These are phyloP conservation scores for Pipistrellus pygmaeus DNA, from an alignment of 2,797 vertebrate genomes.

Conservation along the genomic window DNA sequence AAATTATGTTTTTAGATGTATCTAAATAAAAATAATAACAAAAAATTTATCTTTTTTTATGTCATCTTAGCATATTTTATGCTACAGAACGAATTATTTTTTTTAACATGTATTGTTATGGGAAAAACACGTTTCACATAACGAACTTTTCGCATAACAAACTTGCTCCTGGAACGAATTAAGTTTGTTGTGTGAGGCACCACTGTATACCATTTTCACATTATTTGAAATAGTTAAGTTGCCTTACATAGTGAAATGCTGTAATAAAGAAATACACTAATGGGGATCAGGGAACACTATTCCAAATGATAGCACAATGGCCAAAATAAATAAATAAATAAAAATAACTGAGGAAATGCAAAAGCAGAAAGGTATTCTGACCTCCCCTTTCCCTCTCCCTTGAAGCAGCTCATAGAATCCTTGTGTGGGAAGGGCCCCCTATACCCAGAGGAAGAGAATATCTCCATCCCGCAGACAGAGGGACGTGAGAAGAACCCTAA, in stretches of 20 bases:
- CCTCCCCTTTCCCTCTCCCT: background rate
- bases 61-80: no score
- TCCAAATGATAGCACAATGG: background rate
- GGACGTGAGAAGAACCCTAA: background rate
- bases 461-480: background rate
- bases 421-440: background rate
- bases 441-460: background rate
- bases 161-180: no score
- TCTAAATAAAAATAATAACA: no score
- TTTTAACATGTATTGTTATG: no score
- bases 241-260: conserved; percentile 73
- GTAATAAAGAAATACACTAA: conserved; percentile 69
- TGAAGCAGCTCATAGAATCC: background rate
- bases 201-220: background rate
- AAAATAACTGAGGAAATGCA: background rate
- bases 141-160: no score
- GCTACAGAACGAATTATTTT: no score
- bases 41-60: no score
- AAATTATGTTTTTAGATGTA: no score
- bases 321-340: background rate
- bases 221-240: conserved; percentile 73
- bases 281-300: background rate
- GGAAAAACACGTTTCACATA: no score
- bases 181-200: no score
- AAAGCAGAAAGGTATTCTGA: background rate